Evolutionary conservation across 2,113 vertebrate species (phyloP).

Genomic region (Catharus minimus): DNA sequence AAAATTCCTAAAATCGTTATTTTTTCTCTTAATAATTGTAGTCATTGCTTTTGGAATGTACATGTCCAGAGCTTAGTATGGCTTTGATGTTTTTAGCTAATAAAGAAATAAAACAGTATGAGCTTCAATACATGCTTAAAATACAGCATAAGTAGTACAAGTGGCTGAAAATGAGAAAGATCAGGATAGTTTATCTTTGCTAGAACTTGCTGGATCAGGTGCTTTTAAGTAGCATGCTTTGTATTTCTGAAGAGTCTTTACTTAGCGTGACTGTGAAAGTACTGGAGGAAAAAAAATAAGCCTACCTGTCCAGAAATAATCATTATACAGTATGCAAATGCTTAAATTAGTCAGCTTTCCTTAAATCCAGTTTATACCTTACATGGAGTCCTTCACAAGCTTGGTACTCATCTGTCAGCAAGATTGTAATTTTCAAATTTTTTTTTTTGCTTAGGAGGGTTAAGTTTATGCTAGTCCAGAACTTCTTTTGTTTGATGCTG

Average conservation of each 20-base stretch:
- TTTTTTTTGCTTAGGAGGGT: not conserved
- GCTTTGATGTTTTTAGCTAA: not conserved
- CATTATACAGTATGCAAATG: not conserved
- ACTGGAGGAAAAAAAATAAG: not conserved
- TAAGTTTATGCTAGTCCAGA: not conserved
- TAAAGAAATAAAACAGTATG: not conserved
- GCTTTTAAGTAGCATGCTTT: not conserved
- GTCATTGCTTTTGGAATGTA: not conserved
- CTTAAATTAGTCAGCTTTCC: not conserved
- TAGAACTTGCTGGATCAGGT: not conserved
- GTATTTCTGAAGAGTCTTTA: not conserved
- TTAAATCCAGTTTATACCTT: not conserved
- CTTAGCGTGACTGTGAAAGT: not conserved
- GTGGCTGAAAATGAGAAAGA: not conserved
- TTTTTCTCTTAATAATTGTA: not conserved
- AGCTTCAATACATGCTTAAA: not conserved
- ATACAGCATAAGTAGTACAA: not conserved
- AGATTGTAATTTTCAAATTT: not conserved
- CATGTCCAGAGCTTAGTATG: not conserved
- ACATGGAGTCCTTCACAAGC: not conserved
- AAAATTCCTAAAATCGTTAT: not conserved
- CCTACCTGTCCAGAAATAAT: not conserved
- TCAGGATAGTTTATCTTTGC: not conserved
- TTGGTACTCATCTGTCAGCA: not conserved
- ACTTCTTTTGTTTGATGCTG: not conserved